These are phyloP conservation scores for Cataglyphis hispanica DNA, from an alignment of 1,140 invertebrate genomes.

Conservation along the genomic window DNA sequence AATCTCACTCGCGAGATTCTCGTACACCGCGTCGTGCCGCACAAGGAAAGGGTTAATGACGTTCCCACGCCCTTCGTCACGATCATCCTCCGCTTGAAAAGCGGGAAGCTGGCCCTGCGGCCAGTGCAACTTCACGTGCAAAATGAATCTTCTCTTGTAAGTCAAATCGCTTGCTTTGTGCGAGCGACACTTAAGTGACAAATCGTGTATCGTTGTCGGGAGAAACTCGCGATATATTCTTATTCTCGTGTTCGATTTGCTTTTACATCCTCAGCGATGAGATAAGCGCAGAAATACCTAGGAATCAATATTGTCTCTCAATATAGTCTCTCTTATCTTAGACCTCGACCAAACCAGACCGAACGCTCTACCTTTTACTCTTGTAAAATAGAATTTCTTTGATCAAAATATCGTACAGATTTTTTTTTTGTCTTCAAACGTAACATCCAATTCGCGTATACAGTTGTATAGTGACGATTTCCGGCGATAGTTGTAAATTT, in stretches of 20 bases:
- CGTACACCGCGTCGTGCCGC: constrained; percentile 8
- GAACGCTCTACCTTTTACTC: no score
- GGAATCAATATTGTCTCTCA: not conserved
- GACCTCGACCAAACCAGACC: not conserved
- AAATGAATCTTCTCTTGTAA: constrained; percentile 32
- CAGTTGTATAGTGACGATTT: not conserved
- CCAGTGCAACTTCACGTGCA: constrained; percentile 10
- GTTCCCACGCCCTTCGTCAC: constrained; percentile 50
- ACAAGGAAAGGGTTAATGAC: constrained; percentile 55
- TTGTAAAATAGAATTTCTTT: not conserved
- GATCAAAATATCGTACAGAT: not conserved
- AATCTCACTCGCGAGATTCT: constrained; percentile 12
- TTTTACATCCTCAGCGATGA: constrained; percentile 16
- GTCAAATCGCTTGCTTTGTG: constrained; percentile 30
- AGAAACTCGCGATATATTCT: constrained; percentile 29
- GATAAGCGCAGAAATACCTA: not conserved
- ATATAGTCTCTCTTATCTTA: no score
- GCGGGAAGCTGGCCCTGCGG: constrained; percentile 4
- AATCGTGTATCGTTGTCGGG: constrained; percentile 45
- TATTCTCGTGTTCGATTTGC: not conserved
- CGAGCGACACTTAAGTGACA: constrained; percentile 45
- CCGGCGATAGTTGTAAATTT: constrained; percentile 40
- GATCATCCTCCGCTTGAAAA: constrained; percentile 32
- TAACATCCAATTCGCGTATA: not conserved
- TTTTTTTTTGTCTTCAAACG: not conserved